These are phyloP conservation scores for Todus mexicanus DNA, from an alignment of 2,797 vertebrate species.

Conservation along the genomic window DNA sequence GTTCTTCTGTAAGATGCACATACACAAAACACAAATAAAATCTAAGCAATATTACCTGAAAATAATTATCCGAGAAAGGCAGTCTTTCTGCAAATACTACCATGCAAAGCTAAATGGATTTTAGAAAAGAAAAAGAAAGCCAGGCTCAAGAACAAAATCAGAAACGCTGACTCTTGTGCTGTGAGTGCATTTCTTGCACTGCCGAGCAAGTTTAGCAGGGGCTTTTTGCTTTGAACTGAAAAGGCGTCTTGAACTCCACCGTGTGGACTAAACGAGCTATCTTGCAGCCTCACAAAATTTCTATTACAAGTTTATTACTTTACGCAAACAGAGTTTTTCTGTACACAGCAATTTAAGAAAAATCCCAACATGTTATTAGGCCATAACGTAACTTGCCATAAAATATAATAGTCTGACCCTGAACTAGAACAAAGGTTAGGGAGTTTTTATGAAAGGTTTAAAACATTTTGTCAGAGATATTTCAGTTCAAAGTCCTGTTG, in stretches of 20 bases:
- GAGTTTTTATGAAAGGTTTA: not conserved
- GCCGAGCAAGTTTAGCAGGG: not conserved
- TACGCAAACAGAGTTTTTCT: not conserved
- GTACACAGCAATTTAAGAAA: not conserved
- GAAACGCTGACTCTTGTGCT: not conserved
- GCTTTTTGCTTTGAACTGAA: not conserved
- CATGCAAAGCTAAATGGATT: not conserved
- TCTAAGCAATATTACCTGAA: not conserved
- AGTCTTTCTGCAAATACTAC: not conserved
- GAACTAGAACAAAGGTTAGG: not conserved
- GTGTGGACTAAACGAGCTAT: conserved; percentile 32
- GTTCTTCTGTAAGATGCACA: not conserved
- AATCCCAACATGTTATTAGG: not conserved
- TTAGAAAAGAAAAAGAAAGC: not conserved
- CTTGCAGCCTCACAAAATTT: not conserved
- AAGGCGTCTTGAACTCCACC: conserved; percentile 5
- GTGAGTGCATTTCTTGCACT: not conserved
- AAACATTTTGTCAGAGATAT: not conserved
- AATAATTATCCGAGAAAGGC: not conserved
- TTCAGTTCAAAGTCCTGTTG: not conserved
- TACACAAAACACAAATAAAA: not conserved
- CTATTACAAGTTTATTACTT: not conserved
- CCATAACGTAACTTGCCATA: not conserved
- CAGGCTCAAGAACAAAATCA: not conserved
- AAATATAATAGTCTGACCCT: not conserved